Base-by-base conservation (phyloP, 2,888 invertebrate species). In the Pachliopta kotzebuea region DNA sequence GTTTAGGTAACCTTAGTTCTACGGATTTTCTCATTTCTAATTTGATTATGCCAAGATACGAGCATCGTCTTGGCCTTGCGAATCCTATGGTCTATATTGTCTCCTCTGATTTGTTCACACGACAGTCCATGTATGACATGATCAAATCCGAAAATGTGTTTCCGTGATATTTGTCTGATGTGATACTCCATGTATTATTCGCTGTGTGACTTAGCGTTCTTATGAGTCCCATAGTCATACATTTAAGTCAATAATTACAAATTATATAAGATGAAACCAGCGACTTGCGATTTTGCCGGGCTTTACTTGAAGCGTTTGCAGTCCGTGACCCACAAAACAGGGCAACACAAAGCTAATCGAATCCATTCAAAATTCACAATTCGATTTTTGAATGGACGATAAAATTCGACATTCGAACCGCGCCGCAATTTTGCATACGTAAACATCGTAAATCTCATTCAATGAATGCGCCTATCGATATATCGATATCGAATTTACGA, bases 361-460 rank as follows among this genome's bases (percentile, higher is more conserved):
- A 73, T 67, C 76, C 82, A 81, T 84, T 81, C 81, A 80, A 81
- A 83, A 79, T 75, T 79, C 78, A 76, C 77, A 73, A 78, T 80
- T 79, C 78, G 75, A 75, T 79, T 83, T 84, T 83, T 87, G 86
- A 85, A 88, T 88, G 74, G 86, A 76, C 87, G 81, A 88, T 88
- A 87, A 88, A 88, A 88, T 76, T 76, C 81, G 88, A 85, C 79
- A 87, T 84, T 83, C 76, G 84, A 80, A 77, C 79, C 84, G 82
- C 81, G 80, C 81, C 80, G 82, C 85, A 85, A 86, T 87, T 86
- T 82, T 78, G 81, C 82, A 79, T 82, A 80, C 85, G 81, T 83
- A 87, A 86, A 86, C 87, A 86, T 87, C 86, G 84, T 89, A 89
- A 89, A 88, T 88, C 83, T 84, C 82, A 83, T 83, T 83, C 78